Percentiles rank a stretch among this genome's conserved stretches.
phyloP scores from a whole-genome alignment of 2,797 vertebrate genomes.

The Hydrophis major region DNA sequence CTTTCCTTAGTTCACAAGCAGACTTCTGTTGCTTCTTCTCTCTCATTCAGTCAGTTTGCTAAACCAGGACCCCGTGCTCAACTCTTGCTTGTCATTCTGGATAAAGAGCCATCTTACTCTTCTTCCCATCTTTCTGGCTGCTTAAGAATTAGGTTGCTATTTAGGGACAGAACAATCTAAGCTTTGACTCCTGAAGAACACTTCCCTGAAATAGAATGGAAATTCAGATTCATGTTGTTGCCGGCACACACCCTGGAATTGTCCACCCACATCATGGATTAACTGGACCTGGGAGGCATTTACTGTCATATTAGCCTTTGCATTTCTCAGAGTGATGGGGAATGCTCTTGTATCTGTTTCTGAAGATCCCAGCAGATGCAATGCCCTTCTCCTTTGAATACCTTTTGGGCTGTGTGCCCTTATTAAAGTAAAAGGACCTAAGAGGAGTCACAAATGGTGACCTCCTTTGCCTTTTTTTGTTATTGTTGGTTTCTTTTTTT shows the following conservation, averaged over 20 bases:
- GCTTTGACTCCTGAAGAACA: neutral
- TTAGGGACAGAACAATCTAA: neutral
- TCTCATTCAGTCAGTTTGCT: neutral
- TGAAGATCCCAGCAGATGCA: neutral
- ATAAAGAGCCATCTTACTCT: neutral
- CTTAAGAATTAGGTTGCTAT: constrained; percentile 15
- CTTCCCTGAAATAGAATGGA: constrained; percentile 1
- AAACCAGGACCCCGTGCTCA: constrained; percentile 19
- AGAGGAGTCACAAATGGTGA: neutral
- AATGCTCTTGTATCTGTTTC: neutral
- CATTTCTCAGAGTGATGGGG: neutral
- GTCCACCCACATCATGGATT: neutral
- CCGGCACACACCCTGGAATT: neutral
- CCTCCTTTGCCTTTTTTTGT: neutral
- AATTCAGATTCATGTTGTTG: neutral
- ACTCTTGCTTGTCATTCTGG: accelerated
- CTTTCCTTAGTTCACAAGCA: constrained; percentile 32
- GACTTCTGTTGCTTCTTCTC: constrained; percentile 53
- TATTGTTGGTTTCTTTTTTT: neutral
- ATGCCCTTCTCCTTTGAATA: neutral
- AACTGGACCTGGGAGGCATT: neutral
- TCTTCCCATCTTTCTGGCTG: neutral
- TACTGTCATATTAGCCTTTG: neutral
- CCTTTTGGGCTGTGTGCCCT: neutral
- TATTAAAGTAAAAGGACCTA: neutral